Conservation (phyloP, 2,797 vertebrate genomes). For the Mergus octosetaceus region DNA sequence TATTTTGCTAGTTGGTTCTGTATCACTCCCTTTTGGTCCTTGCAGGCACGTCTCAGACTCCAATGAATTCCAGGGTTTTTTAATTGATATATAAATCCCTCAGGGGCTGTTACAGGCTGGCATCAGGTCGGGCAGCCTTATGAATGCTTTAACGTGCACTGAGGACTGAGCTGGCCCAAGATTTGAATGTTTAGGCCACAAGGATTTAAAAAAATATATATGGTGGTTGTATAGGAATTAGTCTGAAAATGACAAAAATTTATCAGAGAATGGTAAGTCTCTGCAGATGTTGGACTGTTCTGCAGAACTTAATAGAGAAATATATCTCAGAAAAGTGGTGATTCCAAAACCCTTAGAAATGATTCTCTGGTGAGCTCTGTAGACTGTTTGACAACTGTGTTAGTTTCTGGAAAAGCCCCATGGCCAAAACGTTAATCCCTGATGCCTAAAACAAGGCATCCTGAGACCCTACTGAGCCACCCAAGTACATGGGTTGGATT, state of each 20-base stretch:
- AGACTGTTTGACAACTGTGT: not conserved
- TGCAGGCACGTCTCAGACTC: slow-evolving; percentile 30
- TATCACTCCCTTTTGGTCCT: slow-evolving; percentile 53
- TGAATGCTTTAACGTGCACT: not conserved
- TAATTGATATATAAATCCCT: slow-evolving; percentile 11
- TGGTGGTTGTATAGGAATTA: not conserved
- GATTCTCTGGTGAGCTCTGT: not conserved
- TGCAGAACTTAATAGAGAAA: slow-evolving; percentile 4
- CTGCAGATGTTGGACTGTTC: not conserved
- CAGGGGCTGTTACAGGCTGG: not conserved
- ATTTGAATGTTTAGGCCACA: not conserved
- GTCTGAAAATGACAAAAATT: not conserved
- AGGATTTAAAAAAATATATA: not conserved
- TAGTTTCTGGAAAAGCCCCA: not conserved
- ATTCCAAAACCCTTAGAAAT: not conserved
- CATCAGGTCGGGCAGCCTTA: not conserved
- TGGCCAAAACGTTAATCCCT: not conserved
- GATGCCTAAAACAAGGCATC: not conserved
- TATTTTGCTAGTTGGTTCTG: slow-evolving; percentile 52
- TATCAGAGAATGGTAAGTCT: not conserved
- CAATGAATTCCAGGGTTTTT: slow-evolving; percentile 44
- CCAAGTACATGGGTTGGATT: not conserved
- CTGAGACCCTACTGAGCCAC: not conserved
- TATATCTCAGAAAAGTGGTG: not conserved
- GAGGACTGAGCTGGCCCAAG: not conserved